Conservation (phyloP, 2,113 vertebrate genomes). For the Cinclus cinclus region DNA sequence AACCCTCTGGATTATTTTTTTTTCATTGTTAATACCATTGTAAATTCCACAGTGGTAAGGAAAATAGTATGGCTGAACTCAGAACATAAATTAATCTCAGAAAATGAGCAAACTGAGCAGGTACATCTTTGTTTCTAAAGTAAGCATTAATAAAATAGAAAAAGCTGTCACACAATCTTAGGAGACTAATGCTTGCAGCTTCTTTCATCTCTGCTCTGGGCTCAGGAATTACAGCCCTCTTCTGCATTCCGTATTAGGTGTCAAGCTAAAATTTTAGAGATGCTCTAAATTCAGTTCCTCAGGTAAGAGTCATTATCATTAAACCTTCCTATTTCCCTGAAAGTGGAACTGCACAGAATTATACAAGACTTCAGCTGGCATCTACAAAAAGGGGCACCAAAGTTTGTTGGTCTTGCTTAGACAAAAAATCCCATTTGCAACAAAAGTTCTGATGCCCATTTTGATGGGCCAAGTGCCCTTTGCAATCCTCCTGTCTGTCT, state of each 20-base stretch:
- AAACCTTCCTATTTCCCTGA: neutral
- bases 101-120: slow-evolving; percentile 15
- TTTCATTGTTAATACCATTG: neutral
- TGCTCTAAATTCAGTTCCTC: slow-evolving; percentile 11
- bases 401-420: neutral
- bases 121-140: neutral
- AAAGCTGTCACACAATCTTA: neutral
- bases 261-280: neutral
- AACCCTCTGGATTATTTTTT: neutral
- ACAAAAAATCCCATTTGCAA: neutral
- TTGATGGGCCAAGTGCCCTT: neutral
- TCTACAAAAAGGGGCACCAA: neutral
- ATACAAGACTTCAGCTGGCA: neutral
- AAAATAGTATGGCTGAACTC: neutral
- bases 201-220: neutral
- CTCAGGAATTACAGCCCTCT: neutral
- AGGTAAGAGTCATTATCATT: neutral
- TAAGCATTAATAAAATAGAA: slow-evolving; percentile 4
- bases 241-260: neutral
- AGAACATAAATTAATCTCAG: slow-evolving; percentile 13
- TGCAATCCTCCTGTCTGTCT: neutral
- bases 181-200: neutral
- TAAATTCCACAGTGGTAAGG: neutral
- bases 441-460: neutral
- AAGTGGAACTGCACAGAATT: slow-evolving; percentile 13